Conservation (phyloP, 2,888 invertebrate species). For the Andrena fulva region DNA sequence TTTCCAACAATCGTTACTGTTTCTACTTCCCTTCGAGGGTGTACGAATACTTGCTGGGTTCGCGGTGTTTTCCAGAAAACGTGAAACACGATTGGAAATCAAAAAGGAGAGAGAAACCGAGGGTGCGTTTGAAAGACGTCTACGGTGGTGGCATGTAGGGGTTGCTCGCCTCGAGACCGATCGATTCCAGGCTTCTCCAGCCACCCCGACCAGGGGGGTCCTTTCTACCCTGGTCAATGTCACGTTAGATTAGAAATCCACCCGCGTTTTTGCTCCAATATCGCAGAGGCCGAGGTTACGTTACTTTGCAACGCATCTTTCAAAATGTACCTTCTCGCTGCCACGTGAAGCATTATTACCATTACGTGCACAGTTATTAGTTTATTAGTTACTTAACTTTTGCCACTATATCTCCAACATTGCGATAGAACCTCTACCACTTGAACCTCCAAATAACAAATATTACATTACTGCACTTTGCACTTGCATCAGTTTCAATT, state of each 20-base stretch:
- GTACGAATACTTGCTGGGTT: slow-evolving; percentile 6
- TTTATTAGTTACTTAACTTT: not conserved
- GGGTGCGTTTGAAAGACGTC: slow-evolving; percentile 59
- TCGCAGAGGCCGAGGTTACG: not conserved
- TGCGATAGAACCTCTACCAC: not conserved
- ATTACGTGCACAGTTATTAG: no score
- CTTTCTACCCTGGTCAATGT: slow-evolving; percentile 70
- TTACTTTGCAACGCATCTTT: slow-evolving; percentile 3
- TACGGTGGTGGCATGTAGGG: slow-evolving; percentile 58
- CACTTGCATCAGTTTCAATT: no score
- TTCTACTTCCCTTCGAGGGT: not conserved
- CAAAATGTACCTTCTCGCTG: not conserved
- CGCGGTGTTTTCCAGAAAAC: not conserved
- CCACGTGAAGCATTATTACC: not conserved
- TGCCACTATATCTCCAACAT: not conserved
- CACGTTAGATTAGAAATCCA: slow-evolving; percentile 66
- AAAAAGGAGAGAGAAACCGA: slow-evolving; percentile 29
- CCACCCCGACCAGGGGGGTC: slow-evolving; percentile 52
- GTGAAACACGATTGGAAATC: slow-evolving; percentile 37
- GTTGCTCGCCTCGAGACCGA: slow-evolving; percentile 64
- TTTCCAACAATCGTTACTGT: not conserved
- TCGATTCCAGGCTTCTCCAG: slow-evolving; percentile 66
- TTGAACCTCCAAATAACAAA: no score
- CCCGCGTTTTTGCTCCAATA: slow-evolving; percentile 45
- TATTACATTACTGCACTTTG: no score